Evolutionary conservation across 2,797 vertebrate genomes (phyloP).

Genomic region (Manis crassicaudata): DNA sequence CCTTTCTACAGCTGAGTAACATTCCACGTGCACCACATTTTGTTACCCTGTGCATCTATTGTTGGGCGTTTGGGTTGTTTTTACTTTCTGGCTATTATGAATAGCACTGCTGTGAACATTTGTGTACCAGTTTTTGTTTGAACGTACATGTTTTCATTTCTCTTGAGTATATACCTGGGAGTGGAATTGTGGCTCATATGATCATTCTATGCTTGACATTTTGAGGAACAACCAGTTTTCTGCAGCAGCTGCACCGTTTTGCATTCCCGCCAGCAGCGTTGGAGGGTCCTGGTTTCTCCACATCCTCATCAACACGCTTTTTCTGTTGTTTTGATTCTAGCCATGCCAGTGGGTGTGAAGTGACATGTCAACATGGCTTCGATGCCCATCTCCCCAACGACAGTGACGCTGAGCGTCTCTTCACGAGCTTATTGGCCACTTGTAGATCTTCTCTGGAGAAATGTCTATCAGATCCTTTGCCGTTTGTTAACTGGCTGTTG

Average conservation of each 20-base stretch:
- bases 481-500: background rate
- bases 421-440: background rate
- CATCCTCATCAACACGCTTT: background rate
- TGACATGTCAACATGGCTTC: background rate
- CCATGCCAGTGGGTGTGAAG: background rate
- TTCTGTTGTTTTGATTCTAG: background rate
- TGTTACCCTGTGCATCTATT: background rate
- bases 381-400: background rate
- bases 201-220: background rate
- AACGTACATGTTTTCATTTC: background rate
- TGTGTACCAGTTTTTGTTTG: background rate
- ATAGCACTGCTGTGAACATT: accelerated
- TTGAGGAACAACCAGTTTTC: no score
- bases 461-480: no score
- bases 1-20: background rate
- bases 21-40: no score
- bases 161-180: accelerated
- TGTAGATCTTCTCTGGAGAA: background rate
- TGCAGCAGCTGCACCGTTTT: background rate
- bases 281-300: background rate
- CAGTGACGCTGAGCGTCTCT: background rate
- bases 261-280: accelerated
- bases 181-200: background rate
- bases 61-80: background rate
- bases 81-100: background rate